Evolutionary conservation across 37 sponge, comb jelly and placozoan species (phyloP), one percentile per base, ranked within the genome.

Genomic region (Geodia barretti): DNA sequence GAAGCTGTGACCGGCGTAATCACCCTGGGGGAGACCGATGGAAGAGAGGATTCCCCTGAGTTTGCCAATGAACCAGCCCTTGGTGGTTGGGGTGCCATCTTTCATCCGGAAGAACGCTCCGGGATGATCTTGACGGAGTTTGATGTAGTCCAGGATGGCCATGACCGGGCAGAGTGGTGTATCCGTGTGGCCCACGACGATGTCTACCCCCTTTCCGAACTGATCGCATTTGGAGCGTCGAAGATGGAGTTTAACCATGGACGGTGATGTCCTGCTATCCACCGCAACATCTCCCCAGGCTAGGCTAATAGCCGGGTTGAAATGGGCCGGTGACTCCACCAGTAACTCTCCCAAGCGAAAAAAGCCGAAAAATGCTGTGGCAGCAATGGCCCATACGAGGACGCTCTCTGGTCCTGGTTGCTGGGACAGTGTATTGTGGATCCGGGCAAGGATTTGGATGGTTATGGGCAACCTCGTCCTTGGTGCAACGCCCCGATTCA

Each of bases 361-460:
- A 42, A 86, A 85, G 20, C 80, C 87, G 36, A 86, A 86, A 34
- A 86, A 86, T 60, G 72, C 71, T 8, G 67, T 39, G 21, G 60
- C 74, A 19, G 60, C 36, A 17, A 79, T 79, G 7, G 87, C 87
- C 87, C 87, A 85, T 0, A 73, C 1, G 62, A 73, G 41, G 34
- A 5, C 3, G 20, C 20, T 33, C 19, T 32, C 9, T 31, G 68
- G 68, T 25, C 5, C 2, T 3, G 40, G 36, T 4, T 2, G 26
- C 3, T 36, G 36, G 5, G 21, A 17, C 43, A 33, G 41, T 2
- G 25, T 28, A 20, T 72, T 21, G 17, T 72, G 38, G 11, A 72
- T 72, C 4, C 42, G 25, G 4, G 36, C 14, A 11, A 72, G 73
- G 1, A 72, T 39, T 4, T 23, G 26, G 41, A 72, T 2, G 1